Evolutionary conservation across 2,113 vertebrate genomes (phyloP).

Genomic region (Chelonoidis abingdonii): DNA sequence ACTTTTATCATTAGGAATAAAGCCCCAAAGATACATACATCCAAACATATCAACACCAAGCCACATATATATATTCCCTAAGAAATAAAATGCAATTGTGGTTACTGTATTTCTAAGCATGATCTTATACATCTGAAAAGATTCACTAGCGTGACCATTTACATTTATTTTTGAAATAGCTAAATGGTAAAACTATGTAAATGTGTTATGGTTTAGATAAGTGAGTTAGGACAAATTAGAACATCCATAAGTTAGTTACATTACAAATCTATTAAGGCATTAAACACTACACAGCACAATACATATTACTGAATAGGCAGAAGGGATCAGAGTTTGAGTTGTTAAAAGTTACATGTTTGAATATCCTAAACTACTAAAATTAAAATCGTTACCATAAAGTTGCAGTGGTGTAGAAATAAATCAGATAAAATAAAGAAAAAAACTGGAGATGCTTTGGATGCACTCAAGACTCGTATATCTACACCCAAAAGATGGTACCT

Average conservation of each 20-base stretch:
- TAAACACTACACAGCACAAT: background rate
- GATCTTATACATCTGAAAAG: too few species aligned
- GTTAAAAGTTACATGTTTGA: background rate
- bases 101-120: too few species aligned
- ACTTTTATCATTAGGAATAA: background rate
- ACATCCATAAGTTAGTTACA: background rate
- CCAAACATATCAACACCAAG: background rate
- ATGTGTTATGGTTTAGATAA: background rate
- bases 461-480: background rate
- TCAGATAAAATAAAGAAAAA: background rate
- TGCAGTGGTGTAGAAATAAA: background rate
- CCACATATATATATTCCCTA: background rate
- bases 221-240: background rate
- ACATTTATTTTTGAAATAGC: too few species aligned
- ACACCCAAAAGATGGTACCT: background rate
- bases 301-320: background rate
- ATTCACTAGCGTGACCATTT: too few species aligned
- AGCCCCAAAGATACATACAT: background rate
- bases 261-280: background rate
- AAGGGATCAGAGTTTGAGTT: background rate
- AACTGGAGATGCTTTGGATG: background rate
- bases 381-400: background rate
- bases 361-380: background rate
- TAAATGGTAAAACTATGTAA: background rate
- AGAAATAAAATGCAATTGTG: too few species aligned